phyloP scores from a whole-genome alignment of 92 coral and sea anemone genomes.

The Bergia sp. region DNA sequence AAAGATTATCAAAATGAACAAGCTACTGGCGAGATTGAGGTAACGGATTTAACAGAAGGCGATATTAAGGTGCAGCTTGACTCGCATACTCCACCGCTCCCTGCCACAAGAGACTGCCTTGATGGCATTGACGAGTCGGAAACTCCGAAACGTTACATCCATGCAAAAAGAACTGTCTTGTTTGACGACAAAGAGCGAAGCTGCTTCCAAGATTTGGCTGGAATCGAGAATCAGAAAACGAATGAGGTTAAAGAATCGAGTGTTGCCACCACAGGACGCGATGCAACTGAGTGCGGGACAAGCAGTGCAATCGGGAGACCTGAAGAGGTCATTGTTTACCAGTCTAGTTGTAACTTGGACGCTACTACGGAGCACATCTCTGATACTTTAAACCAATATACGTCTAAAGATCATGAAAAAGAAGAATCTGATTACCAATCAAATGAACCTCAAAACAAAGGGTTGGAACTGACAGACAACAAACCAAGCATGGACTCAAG shows the following conservation, averaged over 20 bases:
- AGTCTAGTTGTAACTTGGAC: neutral
- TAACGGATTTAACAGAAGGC: neutral
- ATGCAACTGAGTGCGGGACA: neutral
- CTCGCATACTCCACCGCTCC: slow-evolving; percentile 34
- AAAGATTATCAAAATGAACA: neutral
- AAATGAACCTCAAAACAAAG: neutral
- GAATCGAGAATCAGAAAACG: neutral
- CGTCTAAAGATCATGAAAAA: slow-evolving; percentile 1
- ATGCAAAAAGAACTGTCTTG: slow-evolving; percentile 40
- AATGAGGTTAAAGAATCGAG: neutral
- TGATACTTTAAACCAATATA: neutral
- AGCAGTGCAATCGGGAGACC: neutral
- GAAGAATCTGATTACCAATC: neutral
- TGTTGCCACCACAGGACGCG: neutral
- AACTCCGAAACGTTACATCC: slow-evolving; percentile 35
- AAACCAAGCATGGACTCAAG: neutral
- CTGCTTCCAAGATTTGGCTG: neutral
- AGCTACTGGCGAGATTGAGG: neutral
- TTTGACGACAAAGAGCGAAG: slow-evolving; percentile 10
- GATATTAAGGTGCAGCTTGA: neutral
- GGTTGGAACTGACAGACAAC: slow-evolving; percentile 40
- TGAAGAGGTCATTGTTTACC: neutral
- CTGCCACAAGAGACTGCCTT: slow-evolving; percentile 11
- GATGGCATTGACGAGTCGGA: slow-evolving; percentile 12
- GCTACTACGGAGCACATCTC: neutral